Evolutionary conservation across 2,888 invertebrate genomes (phyloP), one percentile per base, ranked within the genome.

Genomic region (Temnothorax rugatulus): DNA sequence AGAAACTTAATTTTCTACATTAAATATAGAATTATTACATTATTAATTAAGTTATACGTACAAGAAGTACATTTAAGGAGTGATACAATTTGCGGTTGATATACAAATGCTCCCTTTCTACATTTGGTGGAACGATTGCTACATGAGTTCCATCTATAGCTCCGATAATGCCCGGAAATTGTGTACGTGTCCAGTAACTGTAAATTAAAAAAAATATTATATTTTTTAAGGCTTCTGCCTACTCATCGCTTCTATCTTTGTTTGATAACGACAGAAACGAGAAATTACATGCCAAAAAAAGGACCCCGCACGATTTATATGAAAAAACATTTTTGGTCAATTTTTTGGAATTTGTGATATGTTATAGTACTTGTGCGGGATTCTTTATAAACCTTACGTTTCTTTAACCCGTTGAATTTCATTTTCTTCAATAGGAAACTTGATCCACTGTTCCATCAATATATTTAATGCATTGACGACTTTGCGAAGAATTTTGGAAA

Each of bases 381-480:
- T 29, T 29, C 29, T 29, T 29, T 15, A 34, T 61, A 5, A 61
- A n/a, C 3, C 29, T 61, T 34, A 61, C 61, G 3, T 61, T 61
- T 61, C 61, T 34, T 61, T 61, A 61, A 34, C 18, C 4, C 11
- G 18, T 34, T 61, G 61, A 34, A 61, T 7, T 15, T 29, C 18
- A 7, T 8, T 38, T 38, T 61, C 34, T 34, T 61, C 18, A 18
- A 61, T 61, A 2, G 61, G 18, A 61, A 61, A 61, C 18, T 61
- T 18, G 34, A 61, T 61, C 34, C 61, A 61, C 1, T 18, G 5
- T 5, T 34, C 4, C 61, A 61, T 61, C 15, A 61, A 34, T 21
- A 18, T 8, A 61, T 61, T 61, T 18, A 61, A 61, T 18, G 61
- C 61, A 61, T 61, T 61, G 18, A 61, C 61, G 8, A 61, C 34